Evolutionary conservation across 1,140 invertebrate genomes (phyloP).

Genomic region (Diuraphis noxia): DNA sequence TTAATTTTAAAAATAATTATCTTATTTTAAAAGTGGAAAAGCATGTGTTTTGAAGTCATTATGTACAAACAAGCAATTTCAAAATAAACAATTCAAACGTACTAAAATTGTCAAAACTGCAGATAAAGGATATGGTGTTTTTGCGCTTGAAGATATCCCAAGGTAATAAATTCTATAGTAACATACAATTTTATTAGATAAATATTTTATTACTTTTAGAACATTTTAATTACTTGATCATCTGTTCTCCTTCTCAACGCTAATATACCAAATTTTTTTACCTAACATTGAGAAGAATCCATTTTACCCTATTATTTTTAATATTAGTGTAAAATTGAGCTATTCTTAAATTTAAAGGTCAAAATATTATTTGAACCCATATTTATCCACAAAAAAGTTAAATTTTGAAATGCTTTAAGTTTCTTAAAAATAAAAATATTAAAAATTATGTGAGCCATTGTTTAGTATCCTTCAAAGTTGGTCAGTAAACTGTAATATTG

Average conservation of each 20-base stretch:
- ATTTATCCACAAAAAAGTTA: neutral
- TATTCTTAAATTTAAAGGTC: neutral
- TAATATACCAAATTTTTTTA: neutral
- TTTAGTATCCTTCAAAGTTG: neutral
- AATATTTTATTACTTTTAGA: neutral
- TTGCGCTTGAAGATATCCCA: slow-evolving; percentile 73
- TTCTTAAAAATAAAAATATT: neutral
- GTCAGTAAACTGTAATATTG: no score
- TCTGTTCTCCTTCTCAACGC: no score
- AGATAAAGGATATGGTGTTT: slow-evolving; percentile 93
- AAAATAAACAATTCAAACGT: slow-evolving; percentile 81
- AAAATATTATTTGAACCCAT: neutral
- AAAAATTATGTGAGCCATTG: neutral
- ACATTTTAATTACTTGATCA: no score
- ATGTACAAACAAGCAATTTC: slow-evolving; percentile 94
- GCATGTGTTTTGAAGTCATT: slow-evolving; percentile 82
- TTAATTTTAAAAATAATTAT: neutral
- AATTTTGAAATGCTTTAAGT: neutral
- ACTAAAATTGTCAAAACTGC: slow-evolving; percentile 88
- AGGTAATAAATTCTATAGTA: slow-evolving; percentile 64
- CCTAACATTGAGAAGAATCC: neutral
- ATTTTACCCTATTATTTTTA: neutral
- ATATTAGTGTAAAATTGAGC: neutral
- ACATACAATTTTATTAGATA: neutral
- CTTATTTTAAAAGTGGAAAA: slow-evolving; percentile 72